phyloP scores from a whole-genome alignment of 2,113 vertebrate genomes.

The Vicugna pacos region DNA sequence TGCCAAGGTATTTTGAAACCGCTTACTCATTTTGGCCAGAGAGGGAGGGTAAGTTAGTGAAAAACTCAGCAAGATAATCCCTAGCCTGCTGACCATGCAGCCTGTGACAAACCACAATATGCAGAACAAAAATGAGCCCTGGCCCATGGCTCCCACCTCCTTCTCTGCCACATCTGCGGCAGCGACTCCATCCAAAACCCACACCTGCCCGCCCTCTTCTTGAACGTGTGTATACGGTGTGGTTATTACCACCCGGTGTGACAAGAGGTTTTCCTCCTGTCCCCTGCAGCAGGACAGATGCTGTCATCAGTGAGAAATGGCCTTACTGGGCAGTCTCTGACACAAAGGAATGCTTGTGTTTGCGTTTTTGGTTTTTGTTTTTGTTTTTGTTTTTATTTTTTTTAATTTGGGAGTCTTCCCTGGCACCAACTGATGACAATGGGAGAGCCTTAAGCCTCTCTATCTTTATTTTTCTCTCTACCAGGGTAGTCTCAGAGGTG shows the following conservation, averaged over 20 bases:
- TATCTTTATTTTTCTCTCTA: constrained; percentile 41
- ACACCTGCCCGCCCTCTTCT: background rate
- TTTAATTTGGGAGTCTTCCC: background rate
- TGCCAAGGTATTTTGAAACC: background rate
- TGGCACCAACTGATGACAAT: background rate
- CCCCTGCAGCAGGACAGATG: background rate
- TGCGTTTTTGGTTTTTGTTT: background rate
- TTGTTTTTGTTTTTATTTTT: no score
- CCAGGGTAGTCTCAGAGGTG: constrained; percentile 83
- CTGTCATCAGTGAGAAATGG: background rate
- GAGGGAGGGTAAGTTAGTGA: background rate
- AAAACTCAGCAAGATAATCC: background rate
- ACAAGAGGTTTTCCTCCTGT: background rate
- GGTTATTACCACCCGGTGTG: background rate
- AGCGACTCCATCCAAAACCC: background rate
- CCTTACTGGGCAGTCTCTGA: background rate
- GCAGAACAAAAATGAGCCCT: background rate
- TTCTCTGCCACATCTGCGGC: background rate
- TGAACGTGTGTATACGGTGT: background rate
- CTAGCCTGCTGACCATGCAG: background rate
- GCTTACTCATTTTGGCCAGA: background rate
- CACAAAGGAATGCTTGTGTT: constrained; percentile 1
- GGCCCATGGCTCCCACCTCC: background rate
- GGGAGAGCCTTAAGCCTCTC: background rate
- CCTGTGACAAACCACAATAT: background rate